Percentiles rank a stretch among this genome's conserved stretches.
phyloP scores from a whole-genome alignment of 2,797 vertebrate genomes.

The Anisognathus igniventris region DNA sequence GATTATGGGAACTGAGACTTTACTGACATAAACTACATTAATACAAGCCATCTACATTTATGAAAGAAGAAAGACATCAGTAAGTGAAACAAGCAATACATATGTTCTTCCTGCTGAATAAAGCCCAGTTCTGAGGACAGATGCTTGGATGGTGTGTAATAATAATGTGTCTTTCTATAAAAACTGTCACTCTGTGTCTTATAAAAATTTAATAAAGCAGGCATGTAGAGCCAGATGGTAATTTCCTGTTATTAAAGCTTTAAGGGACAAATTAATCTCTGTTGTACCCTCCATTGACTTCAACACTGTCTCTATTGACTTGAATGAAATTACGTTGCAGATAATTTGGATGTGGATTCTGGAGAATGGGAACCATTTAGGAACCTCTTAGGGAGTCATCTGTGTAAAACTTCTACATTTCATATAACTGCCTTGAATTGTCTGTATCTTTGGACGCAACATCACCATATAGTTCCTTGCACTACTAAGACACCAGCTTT shows the following conservation, averaged over 20 bases:
- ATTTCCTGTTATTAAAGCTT: constrained; percentile 46
- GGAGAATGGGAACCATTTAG: background rate
- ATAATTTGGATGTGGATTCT: background rate
- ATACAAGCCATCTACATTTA: background rate
- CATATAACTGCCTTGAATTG: background rate
- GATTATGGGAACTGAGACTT: background rate
- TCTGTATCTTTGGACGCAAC: background rate
- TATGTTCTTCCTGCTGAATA: background rate
- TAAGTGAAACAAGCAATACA: background rate
- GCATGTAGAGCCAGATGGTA: background rate
- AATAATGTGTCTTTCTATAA: constrained; percentile 5
- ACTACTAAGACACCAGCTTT: background rate
- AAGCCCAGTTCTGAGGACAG: background rate
- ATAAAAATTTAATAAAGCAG: constrained; percentile 42
- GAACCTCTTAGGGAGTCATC: background rate
- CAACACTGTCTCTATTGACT: background rate
- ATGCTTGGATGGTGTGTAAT: background rate
- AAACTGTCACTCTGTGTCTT: background rate
- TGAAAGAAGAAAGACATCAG: background rate
- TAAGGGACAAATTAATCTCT: constrained; percentile 12
- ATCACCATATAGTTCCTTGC: background rate
- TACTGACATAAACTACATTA: background rate
- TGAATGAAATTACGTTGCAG: background rate
- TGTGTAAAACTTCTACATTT: background rate
- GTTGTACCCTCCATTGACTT: constrained; percentile 13